A percentile compares a stretch with the other conserved stretches of the same genome.
Conservation (phyloP, 30 jellyfish, hydroid and myxozoan genomes). For the Clytia hemisphaerica region DNA sequence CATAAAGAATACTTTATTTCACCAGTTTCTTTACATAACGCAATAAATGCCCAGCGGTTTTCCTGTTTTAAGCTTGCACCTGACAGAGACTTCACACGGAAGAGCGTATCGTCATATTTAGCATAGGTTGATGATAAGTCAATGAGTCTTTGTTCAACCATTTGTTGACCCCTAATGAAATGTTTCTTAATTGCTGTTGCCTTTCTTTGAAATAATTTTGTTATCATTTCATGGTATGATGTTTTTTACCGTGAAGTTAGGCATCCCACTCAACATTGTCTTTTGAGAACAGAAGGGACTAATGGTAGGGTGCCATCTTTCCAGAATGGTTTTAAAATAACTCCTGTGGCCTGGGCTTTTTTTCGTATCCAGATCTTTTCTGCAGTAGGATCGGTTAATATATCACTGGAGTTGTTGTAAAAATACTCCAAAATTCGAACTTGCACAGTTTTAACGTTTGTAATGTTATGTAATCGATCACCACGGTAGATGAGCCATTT, state of each 20-base stretch:
- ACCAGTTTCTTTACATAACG: constrained; percentile 1
- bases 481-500: too few species aligned
- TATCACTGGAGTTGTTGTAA: neutral
- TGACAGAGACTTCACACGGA: neutral
- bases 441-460: too few species aligned
- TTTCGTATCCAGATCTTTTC: constrained; percentile 9
- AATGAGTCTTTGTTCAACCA: constrained; percentile 8
- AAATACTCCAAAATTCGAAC: constrained; percentile 1
- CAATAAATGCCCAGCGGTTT: constrained; percentile 12
- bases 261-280: constrained; percentile 5
- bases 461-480: too few species aligned
- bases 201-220: neutral
- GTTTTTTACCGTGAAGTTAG: constrained; percentile 7
- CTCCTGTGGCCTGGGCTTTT: constrained; percentile 5
- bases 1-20: neutral
- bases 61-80: constrained; percentile 14
- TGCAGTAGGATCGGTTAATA: constrained; percentile 8
- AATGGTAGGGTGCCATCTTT: constrained; percentile 8
- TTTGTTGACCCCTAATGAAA: constrained; percentile 1
- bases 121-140: constrained; percentile 10
- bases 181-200: constrained; percentile 12
- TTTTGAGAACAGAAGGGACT: neutral
- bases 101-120: neutral
- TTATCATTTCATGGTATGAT: neutral
- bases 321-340: constrained; percentile 4